Conservation (phyloP, 2,797 vertebrate species). For the Anguilla pacifica region DNA sequence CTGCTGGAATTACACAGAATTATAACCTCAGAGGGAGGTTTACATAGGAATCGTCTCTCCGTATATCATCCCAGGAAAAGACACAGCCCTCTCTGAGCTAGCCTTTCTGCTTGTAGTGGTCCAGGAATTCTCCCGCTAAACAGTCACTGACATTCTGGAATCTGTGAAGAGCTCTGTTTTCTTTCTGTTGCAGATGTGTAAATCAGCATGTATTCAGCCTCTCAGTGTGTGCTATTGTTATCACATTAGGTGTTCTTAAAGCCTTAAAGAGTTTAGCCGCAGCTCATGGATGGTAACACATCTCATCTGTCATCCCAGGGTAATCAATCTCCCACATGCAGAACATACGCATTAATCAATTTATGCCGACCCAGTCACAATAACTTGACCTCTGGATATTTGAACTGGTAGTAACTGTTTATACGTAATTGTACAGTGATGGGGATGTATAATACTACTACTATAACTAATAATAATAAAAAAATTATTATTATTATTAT, state of each 20-base stretch:
- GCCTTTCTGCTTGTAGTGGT: background rate
- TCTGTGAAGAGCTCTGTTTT: background rate
- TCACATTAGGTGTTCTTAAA: background rate
- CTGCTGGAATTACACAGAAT: background rate
- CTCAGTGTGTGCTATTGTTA: background rate
- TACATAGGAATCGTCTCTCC: background rate
- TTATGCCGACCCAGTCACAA: constrained; percentile 29
- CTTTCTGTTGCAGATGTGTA: background rate
- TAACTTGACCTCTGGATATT: constrained; percentile 41
- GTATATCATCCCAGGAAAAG: background rate
- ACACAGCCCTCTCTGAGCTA: background rate
- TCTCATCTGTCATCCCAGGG: constrained; percentile 2
- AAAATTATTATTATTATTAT: background rate
- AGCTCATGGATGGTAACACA: background rate
- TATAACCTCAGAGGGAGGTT: background rate
- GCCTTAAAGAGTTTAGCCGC: background rate
- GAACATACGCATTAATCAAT: constrained; percentile 22
- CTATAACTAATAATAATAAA: background rate
- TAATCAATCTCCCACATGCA: constrained; percentile 23
- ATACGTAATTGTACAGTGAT: background rate
- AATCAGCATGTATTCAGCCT: background rate
- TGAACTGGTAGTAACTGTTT: constrained; percentile 34
- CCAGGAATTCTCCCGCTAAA: background rate
- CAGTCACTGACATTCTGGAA: background rate
- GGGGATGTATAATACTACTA: background rate